Evolutionary conservation across 1,140 invertebrate genomes (phyloP).

Genomic region (Bombus confusus): DNA sequence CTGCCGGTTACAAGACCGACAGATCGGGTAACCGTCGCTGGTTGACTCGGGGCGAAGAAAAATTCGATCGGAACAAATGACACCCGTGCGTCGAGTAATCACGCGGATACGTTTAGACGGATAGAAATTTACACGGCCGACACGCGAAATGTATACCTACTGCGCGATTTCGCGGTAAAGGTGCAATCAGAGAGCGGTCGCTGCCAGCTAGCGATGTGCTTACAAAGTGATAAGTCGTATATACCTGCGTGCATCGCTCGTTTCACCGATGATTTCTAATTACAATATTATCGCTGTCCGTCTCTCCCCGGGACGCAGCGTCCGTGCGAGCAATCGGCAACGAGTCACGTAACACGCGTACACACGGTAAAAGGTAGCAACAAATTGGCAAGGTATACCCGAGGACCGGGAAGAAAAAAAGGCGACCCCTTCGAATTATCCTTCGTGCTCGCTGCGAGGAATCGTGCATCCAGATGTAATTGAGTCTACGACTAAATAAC

Average conservation of each 20-base stretch:
- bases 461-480: conserved; percentile 52
- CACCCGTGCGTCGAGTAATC: neutral
- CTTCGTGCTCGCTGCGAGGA: conserved; percentile 56
- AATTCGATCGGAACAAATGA: neutral
- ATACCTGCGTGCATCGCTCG: conserved; percentile 11
- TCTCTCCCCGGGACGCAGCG: too few relatives aligned
- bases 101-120: neutral
- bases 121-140: neutral
- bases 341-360: conserved; percentile 56
- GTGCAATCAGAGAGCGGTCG: neutral
- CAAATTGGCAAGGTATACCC: conserved; percentile 26
- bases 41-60: neutral
- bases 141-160: neutral
- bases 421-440: conserved; percentile 39
- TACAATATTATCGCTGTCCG: conserved; percentile 12
- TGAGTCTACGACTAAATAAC: conserved; percentile 54
- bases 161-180: too few relatives aligned
- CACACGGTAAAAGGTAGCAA: conserved; percentile 42
- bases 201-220: neutral
- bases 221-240: conserved; percentile 35
- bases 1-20: neutral
- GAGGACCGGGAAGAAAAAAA: neutral
- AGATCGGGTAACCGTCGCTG: conserved; percentile 14
- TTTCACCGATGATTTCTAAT: conserved; percentile 45
- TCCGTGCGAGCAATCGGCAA: neutral